Percentiles rank a stretch among this genome's conserved stretches.
Evolutionary conservation across 2,888 invertebrate genomes (phyloP).

Genomic region (Liopterus haemorrhoidalis): DNA sequence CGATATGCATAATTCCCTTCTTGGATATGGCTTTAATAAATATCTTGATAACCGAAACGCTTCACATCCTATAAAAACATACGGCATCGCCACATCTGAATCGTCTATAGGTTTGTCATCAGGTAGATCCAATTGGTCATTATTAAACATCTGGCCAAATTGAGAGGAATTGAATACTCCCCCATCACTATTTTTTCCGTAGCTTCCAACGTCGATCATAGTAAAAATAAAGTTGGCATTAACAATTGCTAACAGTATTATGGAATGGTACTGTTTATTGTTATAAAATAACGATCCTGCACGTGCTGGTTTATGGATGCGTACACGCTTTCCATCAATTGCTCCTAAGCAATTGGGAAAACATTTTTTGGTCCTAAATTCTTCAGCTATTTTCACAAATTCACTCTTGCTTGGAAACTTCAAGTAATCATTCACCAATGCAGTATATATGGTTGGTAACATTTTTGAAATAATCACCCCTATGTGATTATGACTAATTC

Average conservation of each 20-base stretch:
- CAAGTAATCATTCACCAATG: conserved; percentile 1
- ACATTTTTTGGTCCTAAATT: conserved; percentile 9
- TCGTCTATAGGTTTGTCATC: conserved; percentile 4
- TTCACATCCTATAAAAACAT: conserved; percentile 11
- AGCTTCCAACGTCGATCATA: conserved; percentile 10
- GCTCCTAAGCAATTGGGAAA: conserved; percentile 11
- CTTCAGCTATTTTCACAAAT: conserved; percentile 3
- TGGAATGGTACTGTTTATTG: conserved; percentile 7
- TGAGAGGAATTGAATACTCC: conserved; percentile 9
- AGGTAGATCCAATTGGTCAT: conserved; percentile 5
- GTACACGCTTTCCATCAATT: conserved; percentile 10
- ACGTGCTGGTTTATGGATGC: conserved; percentile 9
- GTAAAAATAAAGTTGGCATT: conserved; percentile 5
- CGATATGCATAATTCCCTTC: conserved; percentile 8
- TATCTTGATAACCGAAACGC: conserved; percentile 10
- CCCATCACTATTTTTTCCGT: conserved; percentile 10
- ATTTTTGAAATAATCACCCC: conserved; percentile 6
- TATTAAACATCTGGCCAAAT: conserved; percentile 7
- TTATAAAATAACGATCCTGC: conserved; percentile 9
- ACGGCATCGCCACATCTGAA: conserved; percentile 1
- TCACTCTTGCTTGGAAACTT: background rate
- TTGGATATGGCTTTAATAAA: conserved; percentile 8
- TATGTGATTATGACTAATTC: conserved; percentile 9
- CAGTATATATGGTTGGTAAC: conserved; percentile 5
- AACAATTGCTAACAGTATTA: conserved; percentile 9